These are phyloP conservation scores for Acronicta aceris DNA, from an alignment of 2,888 invertebrate species.

Conservation along the genomic window DNA sequence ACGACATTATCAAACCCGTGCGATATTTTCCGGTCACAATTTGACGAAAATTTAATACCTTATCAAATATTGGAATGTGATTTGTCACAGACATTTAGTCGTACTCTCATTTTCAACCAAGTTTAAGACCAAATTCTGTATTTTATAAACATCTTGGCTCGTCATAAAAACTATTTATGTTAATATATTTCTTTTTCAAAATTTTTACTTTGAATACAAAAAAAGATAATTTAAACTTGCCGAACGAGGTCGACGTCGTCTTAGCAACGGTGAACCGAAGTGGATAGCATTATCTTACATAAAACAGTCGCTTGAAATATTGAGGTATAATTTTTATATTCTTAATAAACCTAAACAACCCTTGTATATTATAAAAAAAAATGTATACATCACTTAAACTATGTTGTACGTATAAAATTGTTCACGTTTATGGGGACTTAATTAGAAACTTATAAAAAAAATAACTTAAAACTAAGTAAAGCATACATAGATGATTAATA, in stretches of 20 bases:
- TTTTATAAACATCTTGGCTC: slow-evolving; percentile 32
- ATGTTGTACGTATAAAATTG: slow-evolving; percentile 77
- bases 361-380: slow-evolving; percentile 68
- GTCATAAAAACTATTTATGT: slow-evolving; percentile 3
- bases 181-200: not conserved
- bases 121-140: slow-evolving; percentile 1
- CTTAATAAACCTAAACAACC: slow-evolving; percentile 75
- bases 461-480: slow-evolving; percentile 79
- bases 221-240: not conserved
- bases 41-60: slow-evolving; percentile 57
- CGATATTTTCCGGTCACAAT: slow-evolving; percentile 54
- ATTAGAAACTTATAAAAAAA: slow-evolving; percentile 68
- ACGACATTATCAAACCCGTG: slow-evolving; percentile 43
- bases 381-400: slow-evolving; percentile 69
- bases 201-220: slow-evolving; percentile 16
- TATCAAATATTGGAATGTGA: slow-evolving; percentile 59
- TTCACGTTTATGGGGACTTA: slow-evolving; percentile 64
- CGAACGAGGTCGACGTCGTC: slow-evolving; percentile 31
- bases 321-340: slow-evolving; percentile 79
- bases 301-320: slow-evolving; percentile 73
- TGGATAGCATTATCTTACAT: slow-evolving; percentile 68
- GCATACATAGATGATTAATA: slow-evolving; percentile 85
- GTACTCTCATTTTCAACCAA: slow-evolving; percentile 26
- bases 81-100: slow-evolving; percentile 26
- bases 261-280: slow-evolving; percentile 58